Evolutionary conservation across 2,888 invertebrate genomes (phyloP).

Genomic region (Nomada goodeniana): DNA sequence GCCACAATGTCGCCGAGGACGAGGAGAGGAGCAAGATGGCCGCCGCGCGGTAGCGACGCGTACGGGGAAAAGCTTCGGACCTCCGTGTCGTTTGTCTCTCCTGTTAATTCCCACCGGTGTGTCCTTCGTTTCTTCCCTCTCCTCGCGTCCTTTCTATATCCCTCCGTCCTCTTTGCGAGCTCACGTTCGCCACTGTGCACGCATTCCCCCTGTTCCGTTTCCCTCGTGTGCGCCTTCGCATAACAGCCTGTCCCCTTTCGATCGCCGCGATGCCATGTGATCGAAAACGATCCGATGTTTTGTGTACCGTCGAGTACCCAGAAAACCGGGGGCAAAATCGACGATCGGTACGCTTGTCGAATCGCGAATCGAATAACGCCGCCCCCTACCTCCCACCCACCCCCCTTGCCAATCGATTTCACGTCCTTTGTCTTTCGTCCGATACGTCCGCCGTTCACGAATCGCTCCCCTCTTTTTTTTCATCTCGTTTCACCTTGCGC

Average conservation of each 20-base stretch:
- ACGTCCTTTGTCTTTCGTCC: conserved; percentile 21
- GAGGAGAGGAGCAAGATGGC: conserved; percentile 77
- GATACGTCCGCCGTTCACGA: neutral
- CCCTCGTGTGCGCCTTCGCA: conserved; percentile 60
- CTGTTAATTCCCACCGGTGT: conserved; percentile 74
- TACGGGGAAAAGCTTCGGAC: conserved; percentile 76
- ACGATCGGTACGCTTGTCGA: conserved; percentile 76
- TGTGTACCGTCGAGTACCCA: conserved; percentile 67
- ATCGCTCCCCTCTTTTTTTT: no score
- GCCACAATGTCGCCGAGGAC: neutral
- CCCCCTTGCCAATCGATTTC: conserved; percentile 43
- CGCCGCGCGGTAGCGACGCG: conserved; percentile 67
- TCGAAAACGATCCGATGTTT: conserved; percentile 70
- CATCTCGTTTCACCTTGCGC: neutral
- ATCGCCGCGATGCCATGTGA: conserved; percentile 72
- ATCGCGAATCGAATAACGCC: conserved; percentile 65
- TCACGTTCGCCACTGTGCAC: conserved; percentile 29
- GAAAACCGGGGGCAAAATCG: conserved; percentile 75
- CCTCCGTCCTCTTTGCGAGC: conserved; percentile 41
- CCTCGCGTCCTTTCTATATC: conserved; percentile 4
- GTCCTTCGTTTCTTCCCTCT: conserved; percentile 63
- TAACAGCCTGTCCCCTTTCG: conserved; percentile 40
- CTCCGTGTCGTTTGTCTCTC: conserved; percentile 71
- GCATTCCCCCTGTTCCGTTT: conserved; percentile 35
- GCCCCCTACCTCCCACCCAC: no score